phyloP scores from a whole-genome alignment of 2,797 vertebrate species.

The Peromyscus eremicus region DNA sequence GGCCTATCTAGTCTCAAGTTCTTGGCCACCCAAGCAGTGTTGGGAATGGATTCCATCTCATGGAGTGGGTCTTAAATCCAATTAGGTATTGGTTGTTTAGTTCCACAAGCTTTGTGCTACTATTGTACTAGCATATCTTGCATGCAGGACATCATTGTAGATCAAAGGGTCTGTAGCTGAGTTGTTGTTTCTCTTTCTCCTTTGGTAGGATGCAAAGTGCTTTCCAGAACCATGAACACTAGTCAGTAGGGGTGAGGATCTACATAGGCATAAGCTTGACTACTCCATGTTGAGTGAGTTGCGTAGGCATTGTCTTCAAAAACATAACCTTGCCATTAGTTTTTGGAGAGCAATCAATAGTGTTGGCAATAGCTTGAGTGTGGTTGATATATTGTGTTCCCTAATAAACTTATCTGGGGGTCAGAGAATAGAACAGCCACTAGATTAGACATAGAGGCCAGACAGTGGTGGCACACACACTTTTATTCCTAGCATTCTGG shows the following conservation, averaged over 20 bases:
- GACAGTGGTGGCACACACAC: no score
- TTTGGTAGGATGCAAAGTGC: not conserved
- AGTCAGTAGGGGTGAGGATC: not conserved
- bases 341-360: not conserved
- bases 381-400: no score
- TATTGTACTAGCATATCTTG: not conserved
- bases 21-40: not conserved
- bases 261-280: no score
- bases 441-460: no score
- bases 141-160: not conserved
- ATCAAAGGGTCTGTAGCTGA: not conserved
- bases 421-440: no score
- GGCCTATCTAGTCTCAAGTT: not conserved
- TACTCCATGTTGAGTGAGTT: not conserved
- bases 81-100: not conserved
- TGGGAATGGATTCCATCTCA: not conserved
- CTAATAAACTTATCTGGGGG: no score
- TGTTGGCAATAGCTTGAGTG: no score
- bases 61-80: not conserved
- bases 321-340: not conserved
- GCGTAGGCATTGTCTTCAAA: not conserved
- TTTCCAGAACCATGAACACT: not conserved
- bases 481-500: no score
- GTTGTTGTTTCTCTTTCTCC: not conserved
- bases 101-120: not conserved